Evolutionary conservation across 2,113 vertebrate genomes (phyloP).

Genomic region (Megaleporinus macrocephalus): DNA sequence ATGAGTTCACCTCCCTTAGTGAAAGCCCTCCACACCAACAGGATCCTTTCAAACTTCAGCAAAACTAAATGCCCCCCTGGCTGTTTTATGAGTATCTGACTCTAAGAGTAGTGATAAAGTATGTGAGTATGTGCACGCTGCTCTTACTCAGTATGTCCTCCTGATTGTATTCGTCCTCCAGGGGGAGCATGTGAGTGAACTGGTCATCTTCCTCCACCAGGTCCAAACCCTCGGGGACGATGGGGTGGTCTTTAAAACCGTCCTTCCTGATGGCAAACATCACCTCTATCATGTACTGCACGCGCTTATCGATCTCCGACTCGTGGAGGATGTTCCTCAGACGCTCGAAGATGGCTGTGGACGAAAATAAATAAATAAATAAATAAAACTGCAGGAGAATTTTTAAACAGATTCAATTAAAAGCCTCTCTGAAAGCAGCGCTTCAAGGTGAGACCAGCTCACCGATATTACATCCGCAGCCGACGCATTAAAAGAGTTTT

Average conservation of each 20-base stretch:
- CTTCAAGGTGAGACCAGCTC: not conserved
- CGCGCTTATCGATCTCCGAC: conserved; percentile 96
- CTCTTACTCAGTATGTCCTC: conserved; percentile 94
- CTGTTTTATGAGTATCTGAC: too few species aligned
- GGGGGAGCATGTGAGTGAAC: conserved; percentile 97
- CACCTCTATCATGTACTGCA: conserved; percentile 99
- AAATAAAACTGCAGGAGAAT: not conserved
- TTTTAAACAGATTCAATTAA: not conserved
- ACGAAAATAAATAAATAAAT: too few species aligned
- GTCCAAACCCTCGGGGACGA: conserved; percentile 90
- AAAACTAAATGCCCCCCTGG: too few species aligned
- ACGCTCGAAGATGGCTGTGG: conserved; percentile 94
- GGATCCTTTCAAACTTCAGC: too few species aligned
- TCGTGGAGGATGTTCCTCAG: conserved; percentile 96
- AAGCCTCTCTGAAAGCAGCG: not conserved
- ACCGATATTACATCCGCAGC: not conserved
- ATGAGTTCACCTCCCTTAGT: too few species aligned
- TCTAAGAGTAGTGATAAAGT: not conserved
- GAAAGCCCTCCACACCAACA: too few species aligned
- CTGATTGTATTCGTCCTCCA: conserved; percentile 94
- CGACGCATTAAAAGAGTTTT: not conserved
- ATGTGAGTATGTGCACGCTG: not conserved
- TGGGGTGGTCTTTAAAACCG: conserved; percentile 96
- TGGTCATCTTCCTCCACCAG: conserved; percentile 97
- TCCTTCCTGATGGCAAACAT: conserved; percentile 99